phyloP scores from a whole-genome alignment of 1,140 invertebrate genomes.

The Epicauta chinensis region DNA sequence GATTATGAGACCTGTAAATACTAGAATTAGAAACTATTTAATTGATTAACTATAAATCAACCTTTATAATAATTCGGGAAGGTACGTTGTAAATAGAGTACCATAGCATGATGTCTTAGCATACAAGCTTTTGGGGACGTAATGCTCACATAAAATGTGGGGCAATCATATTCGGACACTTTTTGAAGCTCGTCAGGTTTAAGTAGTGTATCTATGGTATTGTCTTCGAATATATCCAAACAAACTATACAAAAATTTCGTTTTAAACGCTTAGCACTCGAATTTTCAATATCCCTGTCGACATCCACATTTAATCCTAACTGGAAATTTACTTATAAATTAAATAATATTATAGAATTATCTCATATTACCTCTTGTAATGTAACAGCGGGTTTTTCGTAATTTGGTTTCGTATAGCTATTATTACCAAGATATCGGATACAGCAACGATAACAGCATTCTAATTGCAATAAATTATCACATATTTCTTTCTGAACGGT shows the following conservation, averaged over 20 bases:
- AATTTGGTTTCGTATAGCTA: too few relatives aligned
- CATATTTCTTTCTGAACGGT: too few relatives aligned
- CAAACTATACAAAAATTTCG: slow-evolving; percentile 51
- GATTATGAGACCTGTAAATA: slow-evolving; percentile 6
- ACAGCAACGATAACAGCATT: too few relatives aligned
- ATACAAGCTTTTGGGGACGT: slow-evolving; percentile 42
- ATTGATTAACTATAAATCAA: slow-evolving; percentile 14
- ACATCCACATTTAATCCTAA: too few relatives aligned
- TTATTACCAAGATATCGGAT: too few relatives aligned
- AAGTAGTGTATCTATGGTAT: slow-evolving; percentile 43
- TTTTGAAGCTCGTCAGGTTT: slow-evolving; percentile 40
- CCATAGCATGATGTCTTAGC: slow-evolving; percentile 44
- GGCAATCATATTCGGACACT: slow-evolving; percentile 42
- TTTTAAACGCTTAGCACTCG: slow-evolving; percentile 25
- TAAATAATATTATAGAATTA: too few relatives aligned
- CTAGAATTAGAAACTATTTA: not conserved
- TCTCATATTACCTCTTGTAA: too few relatives aligned
- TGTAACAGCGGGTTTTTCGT: too few relatives aligned
- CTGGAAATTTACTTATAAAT: too few relatives aligned
- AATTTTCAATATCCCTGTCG: too few relatives aligned
- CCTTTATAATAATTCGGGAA: slow-evolving; percentile 38
- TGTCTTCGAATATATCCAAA: slow-evolving; percentile 55
- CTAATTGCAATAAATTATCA: too few relatives aligned
- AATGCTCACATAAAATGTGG: slow-evolving; percentile 41
- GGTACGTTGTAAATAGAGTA: slow-evolving; percentile 40